A percentile compares a stretch with the other conserved stretches of the same genome.
Evolutionary conservation across 2,113 vertebrate genomes (phyloP).

Genomic region (Tricholaema leucomelas): DNA sequence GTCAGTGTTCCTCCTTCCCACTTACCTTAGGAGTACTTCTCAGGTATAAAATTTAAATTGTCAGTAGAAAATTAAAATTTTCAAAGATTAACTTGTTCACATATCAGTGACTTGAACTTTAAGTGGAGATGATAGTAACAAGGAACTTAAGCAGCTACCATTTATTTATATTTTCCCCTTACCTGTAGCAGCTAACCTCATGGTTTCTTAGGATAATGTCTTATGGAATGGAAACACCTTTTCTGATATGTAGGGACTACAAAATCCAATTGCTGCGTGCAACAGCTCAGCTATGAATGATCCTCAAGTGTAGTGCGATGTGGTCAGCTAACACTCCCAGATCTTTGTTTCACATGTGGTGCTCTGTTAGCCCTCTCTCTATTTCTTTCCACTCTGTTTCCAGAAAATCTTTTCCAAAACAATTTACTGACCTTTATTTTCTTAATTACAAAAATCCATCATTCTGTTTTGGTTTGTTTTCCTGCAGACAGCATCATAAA

Average conservation of each 20-base stretch:
- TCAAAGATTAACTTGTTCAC: neutral
- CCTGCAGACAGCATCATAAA: constrained; percentile 50
- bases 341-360: neutral
- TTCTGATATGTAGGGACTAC: neutral
- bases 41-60: neutral
- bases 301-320: neutral
- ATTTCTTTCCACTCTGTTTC: constrained; percentile 40
- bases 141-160: neutral
- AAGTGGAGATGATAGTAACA: neutral
- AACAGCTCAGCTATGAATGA: neutral
- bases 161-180: neutral
- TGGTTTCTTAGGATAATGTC: neutral
- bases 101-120: neutral
- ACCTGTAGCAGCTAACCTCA: neutral
- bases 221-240: neutral
- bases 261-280: neutral
- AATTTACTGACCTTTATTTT: neutral
- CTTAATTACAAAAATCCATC: neutral
- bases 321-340: neutral
- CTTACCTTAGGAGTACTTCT: neutral
- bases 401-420: constrained; percentile 18
- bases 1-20: neutral
- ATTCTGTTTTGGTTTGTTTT: constrained; percentile 17
- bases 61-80: neutral
- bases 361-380: neutral